Evolutionary conservation across 2,888 invertebrate species (phyloP).

Genomic region (Deilephila porcellus): DNA sequence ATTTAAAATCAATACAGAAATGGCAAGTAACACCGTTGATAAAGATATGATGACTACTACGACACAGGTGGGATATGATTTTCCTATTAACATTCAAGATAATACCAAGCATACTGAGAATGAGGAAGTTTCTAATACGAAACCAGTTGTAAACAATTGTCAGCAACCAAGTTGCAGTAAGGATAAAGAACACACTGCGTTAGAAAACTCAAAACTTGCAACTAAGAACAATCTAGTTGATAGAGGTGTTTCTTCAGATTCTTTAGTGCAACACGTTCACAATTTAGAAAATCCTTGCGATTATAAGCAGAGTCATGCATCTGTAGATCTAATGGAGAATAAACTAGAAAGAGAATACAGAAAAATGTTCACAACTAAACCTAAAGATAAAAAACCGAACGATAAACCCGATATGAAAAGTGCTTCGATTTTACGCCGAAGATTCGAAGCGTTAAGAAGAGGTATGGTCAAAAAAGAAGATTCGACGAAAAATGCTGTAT

Average conservation of each 20-base stretch:
- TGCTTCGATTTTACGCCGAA: constrained; percentile 58
- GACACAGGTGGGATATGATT: constrained; percentile 52
- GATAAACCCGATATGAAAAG: constrained; percentile 57
- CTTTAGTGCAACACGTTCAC: constrained; percentile 67
- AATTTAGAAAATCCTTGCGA: constrained; percentile 65
- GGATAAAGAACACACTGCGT: constrained; percentile 36
- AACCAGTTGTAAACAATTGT: neutral
- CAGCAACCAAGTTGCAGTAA: constrained; percentile 35
- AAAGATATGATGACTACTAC: constrained; percentile 47
- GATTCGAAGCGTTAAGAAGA: constrained; percentile 67
- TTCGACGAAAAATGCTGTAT: constrained; percentile 47
- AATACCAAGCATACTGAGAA: neutral
- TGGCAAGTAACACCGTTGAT: constrained; percentile 51
- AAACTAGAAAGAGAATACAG: constrained; percentile 70
- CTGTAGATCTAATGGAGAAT: constrained; percentile 65
- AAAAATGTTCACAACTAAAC: constrained; percentile 59
- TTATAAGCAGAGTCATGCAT: constrained; percentile 51
- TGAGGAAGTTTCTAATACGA: neutral
- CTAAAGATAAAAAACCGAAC: constrained; percentile 51
- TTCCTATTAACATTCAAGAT: neutral
- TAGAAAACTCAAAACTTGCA: constrained; percentile 33
- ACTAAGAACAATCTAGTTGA: constrained; percentile 39
- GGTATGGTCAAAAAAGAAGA: constrained; percentile 61
- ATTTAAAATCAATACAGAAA: constrained; percentile 49
- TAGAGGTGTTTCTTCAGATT: constrained; percentile 64